Base-by-base conservation (phyloP, 2,888 invertebrate species). In the Salpingus planirostris region DNA sequence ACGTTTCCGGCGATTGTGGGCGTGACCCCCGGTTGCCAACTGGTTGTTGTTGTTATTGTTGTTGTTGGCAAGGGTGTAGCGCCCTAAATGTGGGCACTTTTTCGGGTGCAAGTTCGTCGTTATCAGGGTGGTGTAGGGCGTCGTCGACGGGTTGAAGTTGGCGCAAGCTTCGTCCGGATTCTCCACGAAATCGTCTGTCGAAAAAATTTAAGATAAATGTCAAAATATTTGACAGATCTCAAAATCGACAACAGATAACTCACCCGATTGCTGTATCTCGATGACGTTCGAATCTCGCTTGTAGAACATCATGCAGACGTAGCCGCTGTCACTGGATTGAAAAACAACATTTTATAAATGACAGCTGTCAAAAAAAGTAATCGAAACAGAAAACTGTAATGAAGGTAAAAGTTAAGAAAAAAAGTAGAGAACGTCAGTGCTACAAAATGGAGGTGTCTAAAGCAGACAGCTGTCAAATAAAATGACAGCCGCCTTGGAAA, bases 241-340 rank as follows among this genome's bases (percentile, higher is more conserved):
- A 27, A 21, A 27, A 23, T 13, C 31, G 57, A 15, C 31, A 57
- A n/a, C n/a, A n/a, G n/a, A n/a, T n/a, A n/a, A n/a, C 61, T 60
- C 52, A 59, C 67, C 61, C 30, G 79, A 77, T 52, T 77, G 75
- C 53, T 80, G 80, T 37, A 84, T 68, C 63, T 85, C 84, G 46
- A 87, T 76, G 15, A 86, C 80, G 50, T 75, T 74, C 28, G 71
- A 69, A 40, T 77, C 80, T 30, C 86, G 72, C 29, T 75, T 76
- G 60, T 78, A 74, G 60, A 85, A 78, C 48, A 74, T 71, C 69
- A 86, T 78, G 59, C 87, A 88, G 18, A 81, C 76, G 60, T 83
- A 84, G 2, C 85, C 84, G 15, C 81, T 84, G 53, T 82, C 78
- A 52, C 87, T 86, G 71, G 2, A 69, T 73, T 47, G 44, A 42